Percentiles rank a stretch among this genome's conserved stretches.
These are phyloP conservation scores for Resseliella maxima DNA, from an alignment of 2,888 invertebrate species.

Conservation along the genomic window DNA sequence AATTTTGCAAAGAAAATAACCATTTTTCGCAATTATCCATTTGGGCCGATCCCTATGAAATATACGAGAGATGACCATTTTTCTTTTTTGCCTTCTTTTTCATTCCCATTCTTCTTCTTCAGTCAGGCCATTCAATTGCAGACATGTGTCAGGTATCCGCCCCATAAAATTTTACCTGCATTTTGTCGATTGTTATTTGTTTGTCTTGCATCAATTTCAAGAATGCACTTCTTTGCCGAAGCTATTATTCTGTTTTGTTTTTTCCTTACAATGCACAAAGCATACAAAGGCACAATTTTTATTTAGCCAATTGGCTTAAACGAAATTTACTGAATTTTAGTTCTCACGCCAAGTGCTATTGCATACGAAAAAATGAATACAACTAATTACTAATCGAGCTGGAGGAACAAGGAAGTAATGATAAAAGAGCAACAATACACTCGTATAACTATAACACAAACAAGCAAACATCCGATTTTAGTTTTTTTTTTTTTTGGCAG, in stretches of 20 bases:
- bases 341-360: constrained; percentile 52
- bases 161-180: constrained; percentile 20
- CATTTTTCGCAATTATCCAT: neutral
- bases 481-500: constrained; percentile 54
- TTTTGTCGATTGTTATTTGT: neutral
- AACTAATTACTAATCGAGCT: neutral
- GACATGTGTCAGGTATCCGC: neutral
- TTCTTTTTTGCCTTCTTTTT: neutral
- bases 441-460: constrained; percentile 1
- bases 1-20: neutral
- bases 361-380: neutral
- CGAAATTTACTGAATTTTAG: neutral
- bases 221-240: neutral
- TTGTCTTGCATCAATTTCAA: neutral
- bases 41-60: neutral
- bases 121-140: neutral
- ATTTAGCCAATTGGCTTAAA: constrained; percentile 39
- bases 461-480: neutral
- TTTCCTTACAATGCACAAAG: neutral
- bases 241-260: neutral
- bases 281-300: neutral
- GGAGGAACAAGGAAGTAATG: neutral
- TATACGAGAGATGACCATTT: neutral
- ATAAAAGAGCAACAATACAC: constrained; percentile 15
- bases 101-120: neutral